A percentile compares a stretch with the other conserved stretches of the same genome.
These are phyloP conservation scores for Scaptomyza flava DNA, from an alignment of 2,888 invertebrate genomes.

Conservation along the genomic window DNA sequence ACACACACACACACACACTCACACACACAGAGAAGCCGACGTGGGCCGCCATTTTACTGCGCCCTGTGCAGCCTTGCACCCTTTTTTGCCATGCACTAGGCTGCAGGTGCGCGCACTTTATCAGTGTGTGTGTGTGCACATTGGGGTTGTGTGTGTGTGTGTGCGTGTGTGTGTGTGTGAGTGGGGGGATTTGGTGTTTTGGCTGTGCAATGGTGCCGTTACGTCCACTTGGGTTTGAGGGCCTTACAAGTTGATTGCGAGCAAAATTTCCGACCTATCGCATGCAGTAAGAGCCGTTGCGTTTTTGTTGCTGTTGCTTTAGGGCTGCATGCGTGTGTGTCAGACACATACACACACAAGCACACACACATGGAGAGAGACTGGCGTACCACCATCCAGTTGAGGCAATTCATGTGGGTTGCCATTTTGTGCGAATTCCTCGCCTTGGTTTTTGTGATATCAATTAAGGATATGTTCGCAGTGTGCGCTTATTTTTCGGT, in stretches of 20 bases:
- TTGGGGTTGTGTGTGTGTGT: neutral
- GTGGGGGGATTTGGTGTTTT: neutral
- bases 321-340: conserved; percentile 58
- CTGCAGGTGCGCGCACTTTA: conserved; percentile 48
- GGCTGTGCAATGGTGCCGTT: conserved; percentile 10
- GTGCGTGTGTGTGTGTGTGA: neutral
- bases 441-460: conserved; percentile 79
- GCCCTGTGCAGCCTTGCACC: conserved; percentile 62
- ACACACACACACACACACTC: conserved; percentile 1
- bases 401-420: conserved; percentile 46
- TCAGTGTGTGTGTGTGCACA: conserved; percentile 3
- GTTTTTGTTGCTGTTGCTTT: conserved; percentile 51
- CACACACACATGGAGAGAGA: conserved; percentile 3
- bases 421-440: conserved; percentile 72
- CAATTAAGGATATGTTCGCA: conserved; percentile 81
- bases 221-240: conserved; percentile 44
- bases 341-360: conserved; percentile 29
- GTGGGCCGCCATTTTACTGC: conserved; percentile 73
- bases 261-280: conserved; percentile 76
- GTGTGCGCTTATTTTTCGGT: conserved; percentile 54
- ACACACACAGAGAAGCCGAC: conserved; percentile 23
- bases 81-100: conserved; percentile 45
- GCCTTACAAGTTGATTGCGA: conserved; percentile 64
- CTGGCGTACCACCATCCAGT: conserved; percentile 14
- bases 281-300: conserved; percentile 73